Evolutionary conservation across 64 coral and sea anemone genomes (phyloP).

Genomic region (Montipora sp.): DNA sequence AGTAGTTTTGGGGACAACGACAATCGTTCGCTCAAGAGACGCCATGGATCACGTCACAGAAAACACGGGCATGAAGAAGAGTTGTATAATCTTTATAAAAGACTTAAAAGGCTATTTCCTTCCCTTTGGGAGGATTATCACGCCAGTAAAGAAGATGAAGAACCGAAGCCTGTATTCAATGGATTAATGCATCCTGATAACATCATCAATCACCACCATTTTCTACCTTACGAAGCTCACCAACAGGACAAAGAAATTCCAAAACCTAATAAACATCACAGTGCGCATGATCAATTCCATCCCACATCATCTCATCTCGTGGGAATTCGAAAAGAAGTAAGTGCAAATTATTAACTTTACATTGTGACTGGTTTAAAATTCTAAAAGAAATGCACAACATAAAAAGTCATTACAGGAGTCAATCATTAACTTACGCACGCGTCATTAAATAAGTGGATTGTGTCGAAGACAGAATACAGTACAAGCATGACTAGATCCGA

Average conservation of each 20-base stretch:
- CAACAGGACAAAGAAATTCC: neutral
- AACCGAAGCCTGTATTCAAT: constrained; percentile 27
- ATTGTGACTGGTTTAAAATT: no score
- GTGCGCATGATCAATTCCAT: neutral
- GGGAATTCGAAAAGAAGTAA: constrained; percentile 26
- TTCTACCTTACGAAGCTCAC: constrained; percentile 77
- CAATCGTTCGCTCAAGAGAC: constrained; percentile 7
- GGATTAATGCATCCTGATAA: constrained; percentile 84
- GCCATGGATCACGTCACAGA: constrained; percentile 31
- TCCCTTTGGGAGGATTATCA: neutral
- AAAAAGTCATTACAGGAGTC: no score
- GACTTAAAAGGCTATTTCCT: constrained; percentile 19
- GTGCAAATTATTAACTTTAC: neutral
- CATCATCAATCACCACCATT: constrained; percentile 88
- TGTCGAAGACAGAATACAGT: no score
- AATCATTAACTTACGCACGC: no score
- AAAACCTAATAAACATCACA: neutral
- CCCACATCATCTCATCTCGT: neutral
- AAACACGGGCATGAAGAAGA: constrained; percentile 12
- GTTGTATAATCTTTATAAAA: constrained; percentile 6
- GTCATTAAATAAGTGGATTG: no score
- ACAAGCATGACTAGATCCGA: no score
- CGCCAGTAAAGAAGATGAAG: neutral
- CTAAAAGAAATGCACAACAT: no score
- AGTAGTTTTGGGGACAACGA: constrained; percentile 50